Conservation (phyloP, 2,797 vertebrate species). For the Rallus crepitans region DNA sequence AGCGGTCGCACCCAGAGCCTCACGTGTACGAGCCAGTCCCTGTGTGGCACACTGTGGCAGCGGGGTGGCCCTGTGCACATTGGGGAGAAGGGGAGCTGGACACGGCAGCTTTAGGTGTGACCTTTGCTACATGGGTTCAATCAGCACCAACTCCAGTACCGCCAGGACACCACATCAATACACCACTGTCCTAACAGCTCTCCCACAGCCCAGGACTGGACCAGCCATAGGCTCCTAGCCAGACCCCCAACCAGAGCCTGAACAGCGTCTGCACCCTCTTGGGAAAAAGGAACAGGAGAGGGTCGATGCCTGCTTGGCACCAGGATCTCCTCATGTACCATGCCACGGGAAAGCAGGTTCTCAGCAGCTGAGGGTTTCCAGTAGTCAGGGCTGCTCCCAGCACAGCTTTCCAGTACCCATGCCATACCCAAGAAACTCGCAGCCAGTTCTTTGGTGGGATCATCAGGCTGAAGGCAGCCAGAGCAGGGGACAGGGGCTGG, state of each 20-base stretch:
- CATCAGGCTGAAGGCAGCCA: neutral
- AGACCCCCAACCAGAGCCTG: neutral
- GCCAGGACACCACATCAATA: neutral
- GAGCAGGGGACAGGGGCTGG: neutral
- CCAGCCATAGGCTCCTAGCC: fast-evolving
- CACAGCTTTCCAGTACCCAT: neutral
- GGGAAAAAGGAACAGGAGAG: neutral
- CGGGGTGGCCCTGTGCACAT: neutral
- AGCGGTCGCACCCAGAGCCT: fast-evolving
- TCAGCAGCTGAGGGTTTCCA: neutral
- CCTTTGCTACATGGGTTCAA: neutral
- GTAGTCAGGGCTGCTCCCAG: neutral
- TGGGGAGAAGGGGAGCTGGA: neutral
- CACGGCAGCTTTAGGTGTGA: neutral
- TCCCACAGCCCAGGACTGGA: neutral
- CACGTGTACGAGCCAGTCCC: too few species aligned
- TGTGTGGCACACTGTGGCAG: fast-evolving
- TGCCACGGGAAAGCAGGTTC: neutral
- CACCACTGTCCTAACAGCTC: neutral
- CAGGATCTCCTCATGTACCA: neutral
- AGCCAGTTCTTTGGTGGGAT: neutral
- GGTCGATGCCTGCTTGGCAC: fast-evolving
- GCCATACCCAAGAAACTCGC: too few species aligned
- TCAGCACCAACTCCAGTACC: neutral
- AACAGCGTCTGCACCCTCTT: neutral